Conservation (phyloP, 2,113 vertebrate species). For the Alethe castanea region DNA sequence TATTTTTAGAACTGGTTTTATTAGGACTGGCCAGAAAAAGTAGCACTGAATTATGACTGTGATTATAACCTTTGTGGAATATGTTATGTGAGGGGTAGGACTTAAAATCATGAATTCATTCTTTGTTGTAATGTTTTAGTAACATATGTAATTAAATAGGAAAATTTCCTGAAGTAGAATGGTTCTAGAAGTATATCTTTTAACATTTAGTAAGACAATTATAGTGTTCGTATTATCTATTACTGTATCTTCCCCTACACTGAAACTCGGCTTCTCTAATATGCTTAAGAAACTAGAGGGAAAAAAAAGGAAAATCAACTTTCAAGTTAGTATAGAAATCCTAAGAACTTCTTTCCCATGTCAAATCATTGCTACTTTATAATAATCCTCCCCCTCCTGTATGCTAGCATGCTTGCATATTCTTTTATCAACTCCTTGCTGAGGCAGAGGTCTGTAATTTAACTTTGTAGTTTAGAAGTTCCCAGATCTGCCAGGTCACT, state of each 20-base stretch:
- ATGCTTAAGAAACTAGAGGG: neutral
- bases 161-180: neutral
- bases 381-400: neutral
- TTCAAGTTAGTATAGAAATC: neutral
- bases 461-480: neutral
- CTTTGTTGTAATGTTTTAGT: neutral
- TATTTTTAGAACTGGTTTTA: neutral
- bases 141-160: neutral
- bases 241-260: neutral
- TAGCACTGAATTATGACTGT: neutral
- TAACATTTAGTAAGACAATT: neutral
- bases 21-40: neutral
- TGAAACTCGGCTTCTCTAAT: neutral
- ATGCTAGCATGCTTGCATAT: neutral
- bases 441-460: constrained; percentile 20
- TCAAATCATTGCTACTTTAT: neutral
- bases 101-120: neutral
- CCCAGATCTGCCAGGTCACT: neutral
- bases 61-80: neutral
- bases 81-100: neutral
- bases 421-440: neutral
- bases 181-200: neutral
- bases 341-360: neutral
- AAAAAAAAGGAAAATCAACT: neutral
- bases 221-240: neutral